Base-by-base conservation (phyloP, 2,888 invertebrate genomes). In the Beris morrisii region DNA sequence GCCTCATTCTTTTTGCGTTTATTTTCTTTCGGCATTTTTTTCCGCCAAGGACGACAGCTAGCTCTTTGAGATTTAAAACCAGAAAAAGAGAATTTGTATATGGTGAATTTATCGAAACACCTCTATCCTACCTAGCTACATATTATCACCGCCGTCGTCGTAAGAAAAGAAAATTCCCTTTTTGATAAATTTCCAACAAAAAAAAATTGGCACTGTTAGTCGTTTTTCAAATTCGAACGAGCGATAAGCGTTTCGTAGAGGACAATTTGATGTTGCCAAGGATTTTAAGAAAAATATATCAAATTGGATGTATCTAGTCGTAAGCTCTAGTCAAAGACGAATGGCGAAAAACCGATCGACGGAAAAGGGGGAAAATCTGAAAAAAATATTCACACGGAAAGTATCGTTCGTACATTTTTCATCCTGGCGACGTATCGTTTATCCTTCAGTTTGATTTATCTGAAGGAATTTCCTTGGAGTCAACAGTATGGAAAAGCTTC, bases 1-100 rank as follows among this genome's bases (percentile, higher is more conserved):
- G 53, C 4, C 63, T 63, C 53, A 43, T 63, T 52, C 52, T 63
- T 53, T 63, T 43, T 44, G n/a, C 53, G 48, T 63, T 63, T 53
- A 22, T 52, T 50, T 61, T 38, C 15, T 30, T 30, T n/a, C 6
- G 4, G 28, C 53, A 44, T 63, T 63, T 53, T n/a, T 52, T 50
- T 61, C 13, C 15, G 7, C 11, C 9, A 9, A 38, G 38, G 38
- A 38, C 32, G 32, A 4, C 9, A 38, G 2, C 4, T 38, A 7
- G 38, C 9, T 38, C 38, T 9, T 38, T 38, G 38, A 22, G 22
- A 22, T 22, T 22, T 22, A 22, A 22, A 22, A 22, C 22, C 1
- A 22, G 38, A 38, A 38, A 38, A 38, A 38, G 22, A 22, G 22
- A 38, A 38, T 38, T 2, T 22, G 22, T 22, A 22, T 22, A 22